Evolutionary conservation across 2,113 vertebrate species (phyloP).

Genomic region (Choloepus hoffmanni): DNA sequence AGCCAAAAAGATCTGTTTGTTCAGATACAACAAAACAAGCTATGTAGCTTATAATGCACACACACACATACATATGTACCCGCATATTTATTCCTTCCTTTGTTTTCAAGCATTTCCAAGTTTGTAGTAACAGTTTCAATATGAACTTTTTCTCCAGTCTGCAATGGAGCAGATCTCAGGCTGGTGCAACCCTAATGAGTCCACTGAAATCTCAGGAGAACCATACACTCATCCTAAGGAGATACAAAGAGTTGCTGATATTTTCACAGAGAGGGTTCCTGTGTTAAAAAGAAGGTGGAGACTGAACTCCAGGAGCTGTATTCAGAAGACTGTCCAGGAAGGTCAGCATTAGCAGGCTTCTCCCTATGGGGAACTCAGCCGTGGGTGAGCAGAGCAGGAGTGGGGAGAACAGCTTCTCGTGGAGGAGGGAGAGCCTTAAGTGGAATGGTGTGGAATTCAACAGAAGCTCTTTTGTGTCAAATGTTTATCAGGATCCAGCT

Average conservation of each 20-base stretch:
- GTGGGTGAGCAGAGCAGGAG: not conserved
- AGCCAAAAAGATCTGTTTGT: not conserved
- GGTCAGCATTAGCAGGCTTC: not conserved
- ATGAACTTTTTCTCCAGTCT: not conserved
- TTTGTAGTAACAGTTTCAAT: conserved; percentile 3
- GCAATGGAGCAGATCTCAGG: not conserved
- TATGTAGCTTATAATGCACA: not conserved
- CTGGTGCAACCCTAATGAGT: not conserved
- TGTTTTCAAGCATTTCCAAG: conserved; percentile 15
- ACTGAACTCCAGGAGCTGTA: not conserved
- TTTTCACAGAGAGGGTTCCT: not conserved
- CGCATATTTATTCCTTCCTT: not conserved
- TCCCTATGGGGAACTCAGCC: not conserved
- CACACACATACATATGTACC: not conserved
- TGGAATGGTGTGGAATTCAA: not conserved
- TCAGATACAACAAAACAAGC: not conserved
- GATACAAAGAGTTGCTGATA: not conserved
- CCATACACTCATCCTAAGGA: not conserved
- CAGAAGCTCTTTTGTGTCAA: conserved; percentile 25
- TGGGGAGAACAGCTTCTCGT: not conserved
- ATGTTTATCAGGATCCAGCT: conserved; percentile 57
- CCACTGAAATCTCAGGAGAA: not conserved
- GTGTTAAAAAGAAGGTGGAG: not conserved
- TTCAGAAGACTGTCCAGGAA: not conserved
- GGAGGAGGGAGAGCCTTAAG: not conserved